phyloP scores from a whole-genome alignment of 2,797 vertebrate genomes.

The Helarctos malayanus region DNA sequence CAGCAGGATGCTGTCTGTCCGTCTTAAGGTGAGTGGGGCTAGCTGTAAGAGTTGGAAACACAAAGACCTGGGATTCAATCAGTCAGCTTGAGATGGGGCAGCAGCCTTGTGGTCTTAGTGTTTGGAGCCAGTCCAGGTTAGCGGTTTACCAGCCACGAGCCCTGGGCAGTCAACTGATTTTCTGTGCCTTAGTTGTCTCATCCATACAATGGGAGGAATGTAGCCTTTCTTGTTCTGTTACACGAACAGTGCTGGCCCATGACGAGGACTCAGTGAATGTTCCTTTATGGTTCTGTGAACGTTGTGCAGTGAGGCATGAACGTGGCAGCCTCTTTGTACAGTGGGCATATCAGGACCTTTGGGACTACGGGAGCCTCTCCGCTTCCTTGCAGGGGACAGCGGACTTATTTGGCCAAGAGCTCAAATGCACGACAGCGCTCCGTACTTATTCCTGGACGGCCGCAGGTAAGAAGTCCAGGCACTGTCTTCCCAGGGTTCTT shows the following conservation, averaged over 20 bases:
- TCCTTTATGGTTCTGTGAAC: rapidly evolving
- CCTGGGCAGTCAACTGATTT: rapidly evolving
- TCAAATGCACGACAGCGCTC: rapidly evolving
- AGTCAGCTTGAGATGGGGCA: rapidly evolving
- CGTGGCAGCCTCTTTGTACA: rapidly evolving
- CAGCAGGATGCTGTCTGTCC: not conserved
- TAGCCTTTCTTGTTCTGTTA: not conserved
- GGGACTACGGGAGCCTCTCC: not conserved
- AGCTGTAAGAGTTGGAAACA: rapidly evolving
- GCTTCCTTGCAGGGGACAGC: not conserved
- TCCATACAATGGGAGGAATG: not conserved
- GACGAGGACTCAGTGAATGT: not conserved
- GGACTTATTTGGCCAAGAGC: not conserved
- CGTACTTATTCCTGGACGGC: rapidly evolving
- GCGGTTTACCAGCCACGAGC: rapidly evolving
- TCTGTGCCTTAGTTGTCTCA: not conserved
- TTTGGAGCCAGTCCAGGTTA: not conserved
- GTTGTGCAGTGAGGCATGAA: rapidly evolving
- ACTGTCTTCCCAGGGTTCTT: not conserved
- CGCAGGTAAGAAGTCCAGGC: not conserved
- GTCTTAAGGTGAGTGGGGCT: not conserved
- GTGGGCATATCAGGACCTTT: rapidly evolving
- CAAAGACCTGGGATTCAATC: not conserved
- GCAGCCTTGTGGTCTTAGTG: not conserved
- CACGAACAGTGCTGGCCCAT: rapidly evolving